Conservation (phyloP, 2,113 vertebrate genomes). For the Chaetura pelagica region DNA sequence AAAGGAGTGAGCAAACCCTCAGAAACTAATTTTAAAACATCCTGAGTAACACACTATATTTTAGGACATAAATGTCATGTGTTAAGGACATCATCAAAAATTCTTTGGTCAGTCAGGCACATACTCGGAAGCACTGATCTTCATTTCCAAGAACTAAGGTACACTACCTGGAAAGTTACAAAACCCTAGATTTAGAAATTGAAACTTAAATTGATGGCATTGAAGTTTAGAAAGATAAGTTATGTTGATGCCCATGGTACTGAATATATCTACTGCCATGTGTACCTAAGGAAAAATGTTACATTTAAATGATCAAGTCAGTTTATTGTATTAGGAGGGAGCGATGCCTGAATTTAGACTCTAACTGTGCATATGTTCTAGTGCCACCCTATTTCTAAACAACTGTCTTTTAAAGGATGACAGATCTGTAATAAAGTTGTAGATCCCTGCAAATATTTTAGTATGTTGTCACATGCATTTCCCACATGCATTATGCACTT, state of each 20-base stretch:
- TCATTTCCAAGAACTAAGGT: not conserved
- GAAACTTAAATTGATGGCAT: not conserved
- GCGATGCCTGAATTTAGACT: not conserved
- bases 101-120: not conserved
- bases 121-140: not conserved
- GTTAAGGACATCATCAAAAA: not conserved
- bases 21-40: not conserved
- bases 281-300: not conserved
- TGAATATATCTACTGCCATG: not conserved
- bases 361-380: not conserved
- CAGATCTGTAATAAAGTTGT: not conserved
- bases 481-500: accelerated
- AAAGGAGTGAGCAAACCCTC: too few relatives aligned
- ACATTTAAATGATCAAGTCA: not conserved
- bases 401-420: not conserved
- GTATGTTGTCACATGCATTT: not conserved
- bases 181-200: not conserved
- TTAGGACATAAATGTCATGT: not conserved
- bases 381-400: not conserved
- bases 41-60: not conserved
- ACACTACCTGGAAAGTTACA: not conserved
- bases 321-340: not conserved
- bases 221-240: not conserved
- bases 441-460: not conserved
- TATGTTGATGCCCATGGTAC: not conserved